Conservation (phyloP, 2,888 invertebrate species). For the Ligdia adustata region DNA sequence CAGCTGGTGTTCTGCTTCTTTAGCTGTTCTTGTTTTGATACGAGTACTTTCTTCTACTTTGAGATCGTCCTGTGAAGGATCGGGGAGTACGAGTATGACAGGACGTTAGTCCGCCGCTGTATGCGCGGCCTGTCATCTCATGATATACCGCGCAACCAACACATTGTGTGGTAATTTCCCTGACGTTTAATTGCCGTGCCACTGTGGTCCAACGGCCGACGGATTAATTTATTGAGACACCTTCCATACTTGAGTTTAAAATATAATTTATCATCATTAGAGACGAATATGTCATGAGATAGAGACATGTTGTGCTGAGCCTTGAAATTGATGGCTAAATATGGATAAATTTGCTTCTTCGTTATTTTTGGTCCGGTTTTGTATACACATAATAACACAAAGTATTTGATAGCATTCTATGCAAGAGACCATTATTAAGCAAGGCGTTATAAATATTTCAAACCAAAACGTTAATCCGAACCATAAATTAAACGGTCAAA, state of each 20-base stretch:
- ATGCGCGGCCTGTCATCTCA: constrained; percentile 66
- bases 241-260: constrained; percentile 68
- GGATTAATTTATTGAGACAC: constrained; percentile 80
- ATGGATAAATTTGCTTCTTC: too few species aligned
- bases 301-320: constrained; percentile 31
- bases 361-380: too few species aligned
- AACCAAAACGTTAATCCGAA: constrained; percentile 20
- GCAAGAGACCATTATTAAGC: too few species aligned
- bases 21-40: not conserved
- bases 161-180: constrained; percentile 81
- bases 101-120: constrained; percentile 54
- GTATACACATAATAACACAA: too few species aligned
- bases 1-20: too few species aligned
- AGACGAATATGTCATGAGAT: constrained; percentile 52
- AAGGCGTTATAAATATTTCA: too few species aligned
- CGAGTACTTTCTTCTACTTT: not conserved
- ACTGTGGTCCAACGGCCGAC: constrained; percentile 69
- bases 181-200: constrained; percentile 77
- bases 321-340: not conserved
- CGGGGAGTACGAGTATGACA: constrained; percentile 60
- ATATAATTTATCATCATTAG: constrained; percentile 74
- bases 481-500: constrained; percentile 55
- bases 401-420: too few species aligned
- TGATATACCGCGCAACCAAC: constrained; percentile 65
- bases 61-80: constrained; percentile 45